phyloP scores from a whole-genome alignment of 2,113 vertebrate species.

The Accipiter cooperii region DNA sequence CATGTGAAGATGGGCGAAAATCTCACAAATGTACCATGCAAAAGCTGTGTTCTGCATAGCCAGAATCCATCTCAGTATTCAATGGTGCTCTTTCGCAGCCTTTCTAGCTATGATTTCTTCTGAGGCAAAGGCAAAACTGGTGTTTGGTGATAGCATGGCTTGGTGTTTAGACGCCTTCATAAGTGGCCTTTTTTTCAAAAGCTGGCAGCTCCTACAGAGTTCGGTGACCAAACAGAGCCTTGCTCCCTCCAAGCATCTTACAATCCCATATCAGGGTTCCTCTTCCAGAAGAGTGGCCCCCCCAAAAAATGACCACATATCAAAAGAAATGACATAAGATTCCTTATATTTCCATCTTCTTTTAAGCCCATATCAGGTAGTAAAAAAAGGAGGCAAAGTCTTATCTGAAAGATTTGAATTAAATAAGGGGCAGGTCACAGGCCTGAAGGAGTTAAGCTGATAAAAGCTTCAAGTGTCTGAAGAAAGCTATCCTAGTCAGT shows the following conservation, averaged over 20 bases:
- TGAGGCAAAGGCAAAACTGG: background rate
- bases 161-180: background rate
- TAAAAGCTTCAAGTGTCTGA: background rate
- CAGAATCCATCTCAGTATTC: background rate
- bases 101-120: background rate
- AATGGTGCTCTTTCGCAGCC: background rate
- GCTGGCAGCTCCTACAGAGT: background rate
- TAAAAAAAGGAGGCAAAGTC: background rate
- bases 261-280: background rate
- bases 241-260: background rate
- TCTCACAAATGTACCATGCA: background rate
- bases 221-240: background rate
- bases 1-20: background rate
- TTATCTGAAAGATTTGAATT: background rate
- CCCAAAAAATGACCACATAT: background rate
- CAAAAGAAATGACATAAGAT: background rate
- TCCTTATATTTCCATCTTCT: background rate
- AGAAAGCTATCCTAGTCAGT: background rate
- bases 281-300: background rate
- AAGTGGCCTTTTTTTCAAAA: background rate
- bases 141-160: background rate
- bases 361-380: background rate
- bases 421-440: background rate
- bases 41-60: background rate
- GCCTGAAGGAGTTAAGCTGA: background rate